Evolutionary conservation across 1,140 invertebrate species (phyloP).

Genomic region (Schlechtendalia chinensis): DNA sequence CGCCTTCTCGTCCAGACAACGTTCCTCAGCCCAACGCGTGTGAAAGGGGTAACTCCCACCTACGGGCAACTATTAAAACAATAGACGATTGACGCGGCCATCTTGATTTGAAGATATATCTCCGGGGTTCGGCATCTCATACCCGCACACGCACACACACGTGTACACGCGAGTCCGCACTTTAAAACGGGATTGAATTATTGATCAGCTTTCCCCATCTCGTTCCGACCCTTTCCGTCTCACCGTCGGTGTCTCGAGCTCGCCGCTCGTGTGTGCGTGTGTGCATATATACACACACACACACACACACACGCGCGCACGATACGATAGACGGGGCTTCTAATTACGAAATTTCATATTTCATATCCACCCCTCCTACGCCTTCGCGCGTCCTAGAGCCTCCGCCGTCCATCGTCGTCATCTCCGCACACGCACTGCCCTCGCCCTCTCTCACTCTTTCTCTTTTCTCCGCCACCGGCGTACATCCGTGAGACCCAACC

Average conservation of each 20-base stretch:
- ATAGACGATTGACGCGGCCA: constrained; percentile 52
- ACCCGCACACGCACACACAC: constrained; percentile 28
- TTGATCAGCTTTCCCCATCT: constrained; percentile 37
- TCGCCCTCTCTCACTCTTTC: background rate
- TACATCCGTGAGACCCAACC: constrained; percentile 22
- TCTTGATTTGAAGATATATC: constrained; percentile 52
- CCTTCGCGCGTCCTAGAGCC: constrained; percentile 19
- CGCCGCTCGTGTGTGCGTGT: background rate
- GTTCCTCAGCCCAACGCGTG: background rate
- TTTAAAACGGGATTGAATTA: constrained; percentile 49
- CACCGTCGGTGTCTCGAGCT: constrained; percentile 3
- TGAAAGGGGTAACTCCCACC: constrained; percentile 46
- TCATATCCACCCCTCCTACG: constrained; percentile 21
- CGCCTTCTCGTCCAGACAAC: background rate
- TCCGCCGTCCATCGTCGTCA: constrained; percentile 26
- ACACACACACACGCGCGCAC: too few species aligned
- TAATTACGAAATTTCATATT: constrained; percentile 51
- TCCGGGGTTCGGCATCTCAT: constrained; percentile 48
- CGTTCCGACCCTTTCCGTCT: background rate
- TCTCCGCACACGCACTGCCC: constrained; percentile 5
- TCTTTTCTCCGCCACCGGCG: constrained; percentile 13
- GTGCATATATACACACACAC: too few species aligned
- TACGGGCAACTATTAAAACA: constrained; percentile 51
- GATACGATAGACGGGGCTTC: constrained; percentile 39
- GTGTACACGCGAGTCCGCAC: constrained; percentile 4